Percentiles rank a stretch among this genome's conserved stretches.
These are phyloP conservation scores for Hedychridium roseum DNA, from an alignment of 2,888 invertebrate genomes.

Conservation along the genomic window DNA sequence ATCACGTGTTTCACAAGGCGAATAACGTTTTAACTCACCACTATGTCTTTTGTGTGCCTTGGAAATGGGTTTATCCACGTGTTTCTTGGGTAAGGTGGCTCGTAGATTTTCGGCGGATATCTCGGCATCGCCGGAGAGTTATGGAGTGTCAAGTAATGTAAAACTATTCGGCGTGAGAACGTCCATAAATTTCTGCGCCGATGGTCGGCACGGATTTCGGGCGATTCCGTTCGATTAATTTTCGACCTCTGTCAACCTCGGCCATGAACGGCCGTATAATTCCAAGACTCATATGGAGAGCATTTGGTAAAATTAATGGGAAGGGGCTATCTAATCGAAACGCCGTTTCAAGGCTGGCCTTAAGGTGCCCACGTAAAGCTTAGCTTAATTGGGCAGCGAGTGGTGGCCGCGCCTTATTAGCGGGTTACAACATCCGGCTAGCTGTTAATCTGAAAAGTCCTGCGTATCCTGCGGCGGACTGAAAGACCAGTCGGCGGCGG, in stretches of 20 bases:
- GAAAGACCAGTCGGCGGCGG: constrained; percentile 38
- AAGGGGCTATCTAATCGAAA: constrained; percentile 55
- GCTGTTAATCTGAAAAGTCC: constrained; percentile 62
- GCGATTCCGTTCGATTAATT: constrained; percentile 30
- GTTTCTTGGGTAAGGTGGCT: too few species aligned
- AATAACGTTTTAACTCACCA: too few species aligned
- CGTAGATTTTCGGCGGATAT: too few species aligned
- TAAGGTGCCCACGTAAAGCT: constrained; percentile 51
- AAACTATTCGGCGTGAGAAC: too few species aligned
- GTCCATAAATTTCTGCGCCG: too few species aligned
- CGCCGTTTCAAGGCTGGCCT: constrained; percentile 51
- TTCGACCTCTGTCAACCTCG: constrained; percentile 28
- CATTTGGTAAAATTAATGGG: constrained; percentile 51
- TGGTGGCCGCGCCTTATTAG: constrained; percentile 60
- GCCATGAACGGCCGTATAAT: constrained; percentile 29
- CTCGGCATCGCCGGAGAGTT: too few species aligned
- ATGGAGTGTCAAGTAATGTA: too few species aligned
- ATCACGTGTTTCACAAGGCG: too few species aligned
- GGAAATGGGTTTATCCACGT: too few species aligned
- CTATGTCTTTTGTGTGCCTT: too few species aligned
- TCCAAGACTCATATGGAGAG: constrained; percentile 19
- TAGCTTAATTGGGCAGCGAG: constrained; percentile 59
- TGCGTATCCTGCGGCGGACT: constrained; percentile 58
- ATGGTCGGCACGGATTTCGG: too few species aligned
- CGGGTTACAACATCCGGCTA: constrained; percentile 58